Evolutionary conservation across 2,888 invertebrate species (phyloP).

Genomic region (Acleris sparsana): DNA sequence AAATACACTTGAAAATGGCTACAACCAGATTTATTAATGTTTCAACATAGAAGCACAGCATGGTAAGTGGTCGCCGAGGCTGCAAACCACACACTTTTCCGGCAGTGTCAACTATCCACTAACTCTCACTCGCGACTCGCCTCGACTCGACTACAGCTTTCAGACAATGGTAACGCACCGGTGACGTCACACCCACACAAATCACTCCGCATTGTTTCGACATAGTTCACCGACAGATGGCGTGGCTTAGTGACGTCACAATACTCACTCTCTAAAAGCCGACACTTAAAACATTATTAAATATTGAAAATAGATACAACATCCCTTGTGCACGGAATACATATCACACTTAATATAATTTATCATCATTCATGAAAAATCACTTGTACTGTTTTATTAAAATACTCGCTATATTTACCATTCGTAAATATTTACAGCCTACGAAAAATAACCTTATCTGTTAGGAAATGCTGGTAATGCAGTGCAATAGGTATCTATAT

Average conservation of each 20-base stretch:
- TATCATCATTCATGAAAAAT: constrained; percentile 44
- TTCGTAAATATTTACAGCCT: constrained; percentile 48
- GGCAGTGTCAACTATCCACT: constrained; percentile 10
- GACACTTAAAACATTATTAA: constrained; percentile 28
- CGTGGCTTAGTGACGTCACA: background rate
- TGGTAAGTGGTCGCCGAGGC: constrained; percentile 46
- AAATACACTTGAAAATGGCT: constrained; percentile 53
- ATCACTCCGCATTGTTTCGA: constrained; percentile 1
- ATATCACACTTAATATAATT: constrained; percentile 44
- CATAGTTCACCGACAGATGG: background rate
- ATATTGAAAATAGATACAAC: constrained; percentile 43
- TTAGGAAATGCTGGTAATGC: constrained; percentile 53
- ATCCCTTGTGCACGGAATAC: constrained; percentile 51
- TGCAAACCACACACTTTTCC: constrained; percentile 9
- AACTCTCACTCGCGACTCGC: background rate
- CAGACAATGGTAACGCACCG: constrained; percentile 8
- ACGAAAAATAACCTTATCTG: constrained; percentile 65
- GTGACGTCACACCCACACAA: background rate
- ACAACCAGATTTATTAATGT: constrained; percentile 75
- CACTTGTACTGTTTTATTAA: constrained; percentile 64
- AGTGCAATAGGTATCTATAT: constrained; percentile 50
- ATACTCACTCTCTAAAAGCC: constrained; percentile 16
- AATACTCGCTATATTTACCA: constrained; percentile 49
- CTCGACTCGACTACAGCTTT: constrained; percentile 8
- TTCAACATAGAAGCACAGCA: constrained; percentile 70